These are phyloP conservation scores for Fissipunctia ypsillon DNA, from an alignment of 2,888 invertebrate genomes.

Conservation along the genomic window DNA sequence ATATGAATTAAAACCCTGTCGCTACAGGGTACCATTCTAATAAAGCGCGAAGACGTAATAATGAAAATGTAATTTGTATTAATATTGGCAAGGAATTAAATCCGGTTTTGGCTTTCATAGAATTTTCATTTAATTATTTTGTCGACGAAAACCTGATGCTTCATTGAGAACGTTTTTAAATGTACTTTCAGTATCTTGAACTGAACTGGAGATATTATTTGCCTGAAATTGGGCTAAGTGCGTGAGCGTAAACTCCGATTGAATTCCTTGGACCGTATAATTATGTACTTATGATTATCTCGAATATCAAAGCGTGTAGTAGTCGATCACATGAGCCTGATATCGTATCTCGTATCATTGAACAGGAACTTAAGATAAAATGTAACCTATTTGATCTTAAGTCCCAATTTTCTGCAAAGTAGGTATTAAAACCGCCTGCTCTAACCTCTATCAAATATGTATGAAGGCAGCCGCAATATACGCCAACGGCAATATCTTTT, in stretches of 20 bases:
- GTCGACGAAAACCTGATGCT: neutral
- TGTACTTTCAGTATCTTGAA: conserved; percentile 36
- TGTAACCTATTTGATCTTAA: conserved; percentile 36
- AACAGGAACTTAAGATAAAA: conserved; percentile 17
- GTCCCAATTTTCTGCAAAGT: conserved; percentile 31
- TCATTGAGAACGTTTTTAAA: conserved; percentile 18
- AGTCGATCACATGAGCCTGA: conserved; percentile 45
- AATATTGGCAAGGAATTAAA: conserved; percentile 34
- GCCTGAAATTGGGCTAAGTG: conserved; percentile 27
- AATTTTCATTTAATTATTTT: conserved; percentile 34
- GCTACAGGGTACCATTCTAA: conserved; percentile 48
- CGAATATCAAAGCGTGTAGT: conserved; percentile 53
- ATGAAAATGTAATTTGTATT: conserved; percentile 46
- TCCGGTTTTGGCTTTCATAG: conserved; percentile 8
- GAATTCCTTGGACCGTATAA: conserved; percentile 53
- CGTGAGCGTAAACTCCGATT: conserved; percentile 46
- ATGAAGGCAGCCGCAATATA: conserved; percentile 55
- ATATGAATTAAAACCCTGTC: conserved; percentile 45
- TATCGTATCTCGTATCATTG: conserved; percentile 23
- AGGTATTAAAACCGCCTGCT: conserved; percentile 33
- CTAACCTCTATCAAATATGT: conserved; percentile 56
- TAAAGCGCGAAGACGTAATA: conserved; percentile 40
- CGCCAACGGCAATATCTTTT: conserved; percentile 58
- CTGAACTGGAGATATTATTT: conserved; percentile 32
- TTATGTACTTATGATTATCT: conserved; percentile 59